These are phyloP conservation scores for Balaenoptera acutorostrata DNA, from an alignment of 2,113 vertebrate species.

Conservation along the genomic window DNA sequence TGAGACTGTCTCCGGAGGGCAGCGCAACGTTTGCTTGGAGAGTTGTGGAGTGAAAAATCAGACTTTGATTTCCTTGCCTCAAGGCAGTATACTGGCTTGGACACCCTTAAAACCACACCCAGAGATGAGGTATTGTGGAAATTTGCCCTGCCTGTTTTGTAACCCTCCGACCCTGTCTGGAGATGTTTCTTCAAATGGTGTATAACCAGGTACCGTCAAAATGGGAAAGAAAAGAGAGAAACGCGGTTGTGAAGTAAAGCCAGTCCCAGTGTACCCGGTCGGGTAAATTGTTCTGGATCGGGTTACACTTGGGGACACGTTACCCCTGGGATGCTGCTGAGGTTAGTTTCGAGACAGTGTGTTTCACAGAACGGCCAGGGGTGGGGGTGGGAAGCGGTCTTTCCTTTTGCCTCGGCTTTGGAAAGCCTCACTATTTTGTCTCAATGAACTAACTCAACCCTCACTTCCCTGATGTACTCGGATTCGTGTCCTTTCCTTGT, in stretches of 20 bases:
- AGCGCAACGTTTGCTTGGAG: neutral
- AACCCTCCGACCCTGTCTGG: neutral
- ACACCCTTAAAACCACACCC: neutral
- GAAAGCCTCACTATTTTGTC: neutral
- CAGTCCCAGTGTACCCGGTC: neutral
- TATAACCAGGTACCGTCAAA: neutral
- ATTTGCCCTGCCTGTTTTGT: neutral
- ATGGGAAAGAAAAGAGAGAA: neutral
- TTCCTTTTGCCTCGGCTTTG: slow-evolving; percentile 37
- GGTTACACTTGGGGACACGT: neutral
- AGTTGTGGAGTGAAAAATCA: neutral
- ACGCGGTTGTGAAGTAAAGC: neutral
- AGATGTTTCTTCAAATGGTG: rapidly evolving
- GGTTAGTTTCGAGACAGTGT: neutral
- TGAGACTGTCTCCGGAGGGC: neutral
- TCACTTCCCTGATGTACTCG: slow-evolving; percentile 65
- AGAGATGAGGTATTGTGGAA: neutral
- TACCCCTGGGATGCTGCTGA: neutral
- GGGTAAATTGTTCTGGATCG: neutral
- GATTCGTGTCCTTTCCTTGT: slow-evolving; percentile 69
- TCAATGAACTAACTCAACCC: neutral
- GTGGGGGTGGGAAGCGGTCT: neutral
- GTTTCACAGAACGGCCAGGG: neutral
- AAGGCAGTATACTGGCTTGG: neutral
- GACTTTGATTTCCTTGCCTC: neutral